A percentile compares a stretch with the other conserved stretches of the same genome.
These are phyloP conservation scores for Arenaria interpres DNA, from an alignment of 2,113 vertebrate species.

Conservation along the genomic window DNA sequence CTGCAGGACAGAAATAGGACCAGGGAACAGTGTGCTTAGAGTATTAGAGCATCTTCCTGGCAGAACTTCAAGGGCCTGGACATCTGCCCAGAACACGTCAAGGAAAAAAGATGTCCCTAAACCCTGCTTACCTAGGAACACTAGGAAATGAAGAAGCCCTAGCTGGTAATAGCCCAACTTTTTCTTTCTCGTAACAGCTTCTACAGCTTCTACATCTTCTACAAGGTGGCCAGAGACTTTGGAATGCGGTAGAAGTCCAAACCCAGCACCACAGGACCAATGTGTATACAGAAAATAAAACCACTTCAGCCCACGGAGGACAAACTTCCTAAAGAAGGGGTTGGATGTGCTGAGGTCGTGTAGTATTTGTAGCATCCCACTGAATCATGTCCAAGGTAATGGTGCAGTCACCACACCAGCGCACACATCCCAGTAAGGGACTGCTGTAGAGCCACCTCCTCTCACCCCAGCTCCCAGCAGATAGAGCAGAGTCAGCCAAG, in stretches of 20 bases:
- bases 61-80: slow-evolving; percentile 20
- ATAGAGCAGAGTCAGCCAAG: not conserved
- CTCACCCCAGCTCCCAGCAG: not conserved
- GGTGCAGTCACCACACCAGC: not conserved
- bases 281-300: not conserved
- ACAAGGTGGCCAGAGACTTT: not conserved
- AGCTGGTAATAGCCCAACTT: not conserved
- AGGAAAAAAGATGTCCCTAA: not conserved
- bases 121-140: not conserved
- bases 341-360: not conserved
- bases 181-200: not conserved
- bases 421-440: rapidly evolving
- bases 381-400: rapidly evolving
- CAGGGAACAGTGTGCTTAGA: not conserved
- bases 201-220: not conserved
- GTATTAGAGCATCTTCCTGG: not conserved
- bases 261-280: not conserved
- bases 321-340: not conserved
- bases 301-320: rapidly evolving
- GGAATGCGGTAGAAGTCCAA: not conserved
- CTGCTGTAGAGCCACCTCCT: not conserved
- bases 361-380: not conserved
- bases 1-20: slow-evolving; percentile 29
- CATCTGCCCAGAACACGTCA: not conserved
- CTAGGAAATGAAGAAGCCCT: not conserved